Conservation (phyloP, 2,113 vertebrate species). For the Tylochromis polylepis region DNA sequence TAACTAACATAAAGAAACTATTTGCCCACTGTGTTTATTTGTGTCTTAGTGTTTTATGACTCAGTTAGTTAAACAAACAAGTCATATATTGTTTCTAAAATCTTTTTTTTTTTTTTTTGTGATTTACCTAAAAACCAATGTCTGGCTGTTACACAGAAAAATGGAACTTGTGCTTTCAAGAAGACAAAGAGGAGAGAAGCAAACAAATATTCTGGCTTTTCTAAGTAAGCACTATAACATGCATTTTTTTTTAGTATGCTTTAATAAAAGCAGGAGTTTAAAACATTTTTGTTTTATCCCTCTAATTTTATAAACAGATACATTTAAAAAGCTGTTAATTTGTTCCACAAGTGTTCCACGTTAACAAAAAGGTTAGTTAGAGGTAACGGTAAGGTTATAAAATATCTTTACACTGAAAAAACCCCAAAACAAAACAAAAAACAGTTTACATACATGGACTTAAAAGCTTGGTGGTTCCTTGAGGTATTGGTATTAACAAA, state of each 20-base stretch:
- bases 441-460: not conserved
- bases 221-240: not conserved
- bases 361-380: not conserved
- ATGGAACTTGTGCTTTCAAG: fast-evolving
- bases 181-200: not conserved
- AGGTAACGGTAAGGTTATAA: not conserved
- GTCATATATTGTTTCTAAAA: not conserved
- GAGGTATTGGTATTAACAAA: not conserved
- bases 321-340: not conserved
- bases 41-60: not conserved
- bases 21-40: not conserved
- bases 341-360: not conserved
- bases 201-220: not conserved
- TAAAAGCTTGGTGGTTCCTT: not conserved
- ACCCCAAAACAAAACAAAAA: not conserved
- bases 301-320: not conserved
- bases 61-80: not conserved
- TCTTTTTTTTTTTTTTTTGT: not conserved
- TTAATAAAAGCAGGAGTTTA: not conserved
- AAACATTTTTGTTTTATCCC: fast-evolving
- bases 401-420: not conserved
- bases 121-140: not conserved
- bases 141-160: fast-evolving
- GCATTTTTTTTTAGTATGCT: not conserved
- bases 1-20: not conserved